Base-by-base conservation (phyloP, 2,888 invertebrate species). In the Mesochorus sp. region DNA sequence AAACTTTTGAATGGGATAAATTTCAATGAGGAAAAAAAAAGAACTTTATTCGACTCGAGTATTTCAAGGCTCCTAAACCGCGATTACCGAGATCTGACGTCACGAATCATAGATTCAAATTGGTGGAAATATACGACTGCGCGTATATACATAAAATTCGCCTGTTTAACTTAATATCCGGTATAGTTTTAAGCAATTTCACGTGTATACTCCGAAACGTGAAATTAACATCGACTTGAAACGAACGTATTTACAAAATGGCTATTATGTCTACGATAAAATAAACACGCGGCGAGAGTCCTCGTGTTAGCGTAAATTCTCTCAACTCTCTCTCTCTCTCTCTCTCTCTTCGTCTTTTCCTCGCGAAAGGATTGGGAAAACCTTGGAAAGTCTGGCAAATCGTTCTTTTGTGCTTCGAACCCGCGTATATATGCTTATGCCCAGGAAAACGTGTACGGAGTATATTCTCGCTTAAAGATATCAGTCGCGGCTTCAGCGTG, bases 401-500 rank as follows among this genome's bases (percentile, higher is more conserved):
- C 31, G n/a, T 17, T 42, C 57, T 21, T 53, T 31, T 49, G n/a
- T n/a, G n/a, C n/a, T n/a, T n/a, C n/a, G n/a, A n/a, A n/a, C n/a
- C n/a, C 28, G 24, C 64, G 12, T 67, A 39, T 44, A 51, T 57
- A 34, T 28, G 19, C 24, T 26, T 49, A 2, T 8, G 26, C 49
- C 53, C 8, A 44, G 26, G 14, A 10, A 44, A 57, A 26, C 26
- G 42, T 67, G 26, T 12, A 12, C 19, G 8, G 51, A 26, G 17
- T 31, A 8, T 53, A 51, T 31, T 47, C 67, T 39, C 57, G 70
- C 37, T n/a, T n/a, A n/a, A 26, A 49, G 59, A 59, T 49, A 70
- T 59, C 37, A 47, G 37, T 34, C 70, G 44, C 47, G 44, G 19
- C 34, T 12, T 37, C 53, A 71, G 57, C 44, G 72, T 79, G 82